Conservation (phyloP, 1,140 invertebrate species). For the Sycobia sp. region DNA sequence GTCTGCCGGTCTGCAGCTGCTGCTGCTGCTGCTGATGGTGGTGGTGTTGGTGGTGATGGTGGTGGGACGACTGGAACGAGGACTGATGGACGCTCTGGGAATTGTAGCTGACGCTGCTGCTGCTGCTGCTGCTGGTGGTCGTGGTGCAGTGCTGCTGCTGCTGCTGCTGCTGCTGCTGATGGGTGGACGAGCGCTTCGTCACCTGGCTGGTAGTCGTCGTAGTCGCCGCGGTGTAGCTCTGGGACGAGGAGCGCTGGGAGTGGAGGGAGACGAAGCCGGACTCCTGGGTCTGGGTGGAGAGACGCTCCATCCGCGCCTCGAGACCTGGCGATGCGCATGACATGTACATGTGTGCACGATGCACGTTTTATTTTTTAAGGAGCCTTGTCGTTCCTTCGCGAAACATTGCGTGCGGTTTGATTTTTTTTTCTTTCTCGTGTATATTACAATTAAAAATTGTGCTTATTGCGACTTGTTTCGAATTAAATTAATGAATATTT, state of each 20-base stretch:
- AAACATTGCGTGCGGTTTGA: too few species aligned
- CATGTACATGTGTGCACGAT: too few species aligned
- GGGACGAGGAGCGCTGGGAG: conserved; percentile 67
- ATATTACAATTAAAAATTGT: too few species aligned
- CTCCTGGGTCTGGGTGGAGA: conserved; percentile 61
- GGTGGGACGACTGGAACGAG: conserved; percentile 53
- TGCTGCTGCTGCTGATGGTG: conserved; percentile 48
- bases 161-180: conserved; percentile 59
- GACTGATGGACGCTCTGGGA: conserved; percentile 39
- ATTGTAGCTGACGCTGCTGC: conserved; percentile 52
- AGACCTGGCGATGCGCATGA: conserved; percentile 49
- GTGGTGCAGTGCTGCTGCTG: conserved; percentile 53
- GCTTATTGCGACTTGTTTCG: too few species aligned
- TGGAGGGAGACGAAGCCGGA: conserved; percentile 78
- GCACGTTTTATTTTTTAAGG: too few species aligned
- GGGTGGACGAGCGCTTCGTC: conserved; percentile 62
- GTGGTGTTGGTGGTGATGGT: too few species aligned
- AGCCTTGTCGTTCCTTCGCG: too few species aligned
- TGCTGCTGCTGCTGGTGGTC: conserved; percentile 45
- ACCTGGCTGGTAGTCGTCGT: conserved; percentile 45
- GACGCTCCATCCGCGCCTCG: conserved; percentile 58
- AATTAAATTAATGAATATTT: too few species aligned
- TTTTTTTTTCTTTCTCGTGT: too few species aligned
- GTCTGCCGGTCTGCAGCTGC: too few species aligned
- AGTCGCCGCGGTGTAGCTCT: conserved; percentile 64